These are phyloP conservation scores for Ceratosolen fusciceps DNA, from an alignment of 1,140 invertebrate species.

Conservation along the genomic window DNA sequence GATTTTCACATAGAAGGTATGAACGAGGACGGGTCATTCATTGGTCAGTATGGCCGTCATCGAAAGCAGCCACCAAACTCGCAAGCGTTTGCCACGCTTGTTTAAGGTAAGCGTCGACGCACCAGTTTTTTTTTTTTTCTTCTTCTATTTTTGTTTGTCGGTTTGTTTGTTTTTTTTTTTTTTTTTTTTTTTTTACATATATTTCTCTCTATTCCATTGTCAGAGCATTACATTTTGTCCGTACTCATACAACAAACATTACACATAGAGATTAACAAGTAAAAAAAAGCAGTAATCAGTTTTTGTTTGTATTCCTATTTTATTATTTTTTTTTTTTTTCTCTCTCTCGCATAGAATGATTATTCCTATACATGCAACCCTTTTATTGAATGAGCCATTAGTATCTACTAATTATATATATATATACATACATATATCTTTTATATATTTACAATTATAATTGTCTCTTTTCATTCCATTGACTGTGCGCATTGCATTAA, in stretches of 20 bases:
- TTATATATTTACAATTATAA: neutral
- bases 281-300: no score
- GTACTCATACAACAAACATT: slow-evolving; percentile 22
- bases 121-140: slow-evolving; percentile 50
- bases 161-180: slow-evolving; percentile 54
- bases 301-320: no score
- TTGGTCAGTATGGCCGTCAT: slow-evolving; percentile 92
- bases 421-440: slow-evolving; percentile 5
- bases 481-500: slow-evolving; percentile 39
- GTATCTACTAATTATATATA: no score
- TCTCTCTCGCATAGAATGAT: no score
- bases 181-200: neutral
- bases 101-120: slow-evolving; percentile 72
- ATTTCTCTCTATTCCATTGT: slow-evolving; percentile 48
- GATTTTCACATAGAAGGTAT: slow-evolving; percentile 80
- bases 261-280: slow-evolving; percentile 12
- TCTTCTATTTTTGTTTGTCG: no score
- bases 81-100: slow-evolving; percentile 84
- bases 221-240: slow-evolving; percentile 11
- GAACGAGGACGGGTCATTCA: slow-evolving; percentile 99
- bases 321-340: neutral
- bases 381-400: neutral
- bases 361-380: no score
- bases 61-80: slow-evolving; percentile 82
- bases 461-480: no score